Conservation (phyloP, 1,140 invertebrate genomes). For the Pollicipes pollicipes region DNA sequence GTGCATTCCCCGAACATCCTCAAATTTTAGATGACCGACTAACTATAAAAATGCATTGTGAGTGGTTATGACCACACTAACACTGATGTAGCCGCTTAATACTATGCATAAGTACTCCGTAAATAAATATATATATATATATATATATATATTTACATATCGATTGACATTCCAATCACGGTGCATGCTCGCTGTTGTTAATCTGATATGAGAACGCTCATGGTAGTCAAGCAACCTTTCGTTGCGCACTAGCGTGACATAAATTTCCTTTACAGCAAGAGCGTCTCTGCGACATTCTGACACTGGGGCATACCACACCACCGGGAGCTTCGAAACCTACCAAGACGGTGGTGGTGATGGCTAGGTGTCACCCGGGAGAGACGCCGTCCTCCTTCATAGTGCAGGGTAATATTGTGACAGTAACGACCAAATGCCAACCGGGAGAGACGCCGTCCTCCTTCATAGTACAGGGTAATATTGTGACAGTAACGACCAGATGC, state of each 20-base stretch:
- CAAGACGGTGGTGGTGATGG: slow-evolving; percentile 23
- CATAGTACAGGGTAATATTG: slow-evolving; percentile 5
- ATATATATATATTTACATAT: slow-evolving; percentile 13
- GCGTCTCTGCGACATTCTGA: not conserved
- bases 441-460: not conserved
- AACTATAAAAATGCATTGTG: too few species aligned
- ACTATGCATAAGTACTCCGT: too few species aligned
- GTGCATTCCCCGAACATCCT: too few species aligned
- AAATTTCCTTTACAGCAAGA: too few species aligned
- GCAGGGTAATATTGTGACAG: slow-evolving; percentile 27
- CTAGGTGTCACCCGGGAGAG: slow-evolving; percentile 37
- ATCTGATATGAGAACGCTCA: slow-evolving; percentile 8
- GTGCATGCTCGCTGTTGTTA: slow-evolving; percentile 4
- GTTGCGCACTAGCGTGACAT: too few species aligned
- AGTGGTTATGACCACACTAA: too few species aligned
- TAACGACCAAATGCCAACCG: not conserved
- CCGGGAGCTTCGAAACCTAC: not conserved
- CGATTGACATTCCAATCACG: slow-evolving; percentile 8
- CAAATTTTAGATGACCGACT: too few species aligned
- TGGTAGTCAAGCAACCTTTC: slow-evolving; percentile 5
- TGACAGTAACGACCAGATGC: not conserved
- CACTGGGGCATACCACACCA: not conserved
- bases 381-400: slow-evolving; percentile 37
- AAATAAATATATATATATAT: slow-evolving; percentile 12
- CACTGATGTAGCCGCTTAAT: too few species aligned